Evolutionary conservation across 1,140 invertebrate genomes (phyloP).

Genomic region (Nebria ingens): DNA sequence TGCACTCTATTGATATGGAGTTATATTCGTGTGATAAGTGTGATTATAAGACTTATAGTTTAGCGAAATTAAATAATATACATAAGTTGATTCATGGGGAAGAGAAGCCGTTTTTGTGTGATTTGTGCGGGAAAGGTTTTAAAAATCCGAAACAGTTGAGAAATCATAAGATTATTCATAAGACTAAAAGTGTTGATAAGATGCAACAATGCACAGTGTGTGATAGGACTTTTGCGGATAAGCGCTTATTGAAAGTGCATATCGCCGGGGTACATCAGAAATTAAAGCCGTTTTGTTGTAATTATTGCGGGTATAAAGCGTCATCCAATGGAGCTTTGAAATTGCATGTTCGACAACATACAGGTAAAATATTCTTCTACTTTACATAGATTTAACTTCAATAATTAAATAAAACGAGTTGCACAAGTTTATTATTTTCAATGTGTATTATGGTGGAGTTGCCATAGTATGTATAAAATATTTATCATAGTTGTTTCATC

Average conservation of each 20-base stretch:
- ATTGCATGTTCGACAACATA: slow-evolving; percentile 64
- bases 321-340: slow-evolving; percentile 50
- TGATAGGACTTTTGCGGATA: slow-evolving; percentile 45
- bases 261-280: slow-evolving; percentile 56
- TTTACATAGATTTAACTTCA: not conserved
- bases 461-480: not conserved
- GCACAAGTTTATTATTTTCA: not conserved
- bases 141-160: slow-evolving; percentile 64
- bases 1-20: slow-evolving; percentile 65
- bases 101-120: slow-evolving; percentile 49
- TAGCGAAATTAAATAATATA: slow-evolving; percentile 50
- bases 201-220: slow-evolving; percentile 46
- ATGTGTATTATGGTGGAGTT: no score
- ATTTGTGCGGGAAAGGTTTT: slow-evolving; percentile 61
- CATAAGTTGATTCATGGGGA: slow-evolving; percentile 59
- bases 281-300: slow-evolving; percentile 57
- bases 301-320: slow-evolving; percentile 57
- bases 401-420: not conserved
- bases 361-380: slow-evolving; percentile 35
- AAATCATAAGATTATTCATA: slow-evolving; percentile 48
- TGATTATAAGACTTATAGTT: slow-evolving; percentile 52
- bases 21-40: slow-evolving; percentile 55
- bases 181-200: slow-evolving; percentile 28
- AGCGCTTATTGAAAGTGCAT: slow-evolving; percentile 48
- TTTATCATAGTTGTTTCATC: not conserved